phyloP scores from a whole-genome alignment of 2,888 invertebrate species.

The Rhagophthalmus giganteus region DNA sequence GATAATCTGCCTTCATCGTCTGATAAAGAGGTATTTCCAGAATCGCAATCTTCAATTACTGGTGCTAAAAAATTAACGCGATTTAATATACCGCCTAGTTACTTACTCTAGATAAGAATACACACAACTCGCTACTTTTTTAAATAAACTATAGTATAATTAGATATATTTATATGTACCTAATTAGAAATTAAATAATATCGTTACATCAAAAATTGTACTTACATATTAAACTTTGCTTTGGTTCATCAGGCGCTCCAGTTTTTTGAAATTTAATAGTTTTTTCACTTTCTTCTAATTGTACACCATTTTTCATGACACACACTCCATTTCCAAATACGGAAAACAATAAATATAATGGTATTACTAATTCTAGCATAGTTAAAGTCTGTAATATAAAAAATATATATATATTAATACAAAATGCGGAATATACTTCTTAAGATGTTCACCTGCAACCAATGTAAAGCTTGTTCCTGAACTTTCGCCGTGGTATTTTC shows the following conservation, averaged over 20 bases:
- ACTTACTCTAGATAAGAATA: too few species aligned
- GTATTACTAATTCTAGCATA: slow-evolving; percentile 86
- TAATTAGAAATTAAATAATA: background rate
- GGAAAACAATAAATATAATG: slow-evolving; percentile 81
- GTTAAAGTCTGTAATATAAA: slow-evolving; percentile 71
- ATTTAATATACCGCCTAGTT: too few species aligned
- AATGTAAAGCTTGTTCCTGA: slow-evolving; percentile 85
- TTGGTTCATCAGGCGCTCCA: slow-evolving; percentile 46
- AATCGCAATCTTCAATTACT: slow-evolving; percentile 67
- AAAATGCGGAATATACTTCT: background rate
- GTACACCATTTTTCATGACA: slow-evolving; percentile 65
- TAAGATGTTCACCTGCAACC: slow-evolving; percentile 84
- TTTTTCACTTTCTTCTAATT: slow-evolving; percentile 55
- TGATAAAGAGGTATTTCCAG: slow-evolving; percentile 68
- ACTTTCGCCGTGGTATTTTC: slow-evolving; percentile 77
- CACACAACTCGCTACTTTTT: too few species aligned
- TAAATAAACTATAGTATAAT: too few species aligned
- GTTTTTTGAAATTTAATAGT: slow-evolving; percentile 53
- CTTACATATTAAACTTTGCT: slow-evolving; percentile 38
- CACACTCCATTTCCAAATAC: slow-evolving; percentile 88
- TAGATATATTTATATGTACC: slow-evolving; percentile 2
- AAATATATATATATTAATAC: background rate
- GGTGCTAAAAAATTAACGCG: slow-evolving; percentile 64
- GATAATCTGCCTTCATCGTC: slow-evolving; percentile 68
- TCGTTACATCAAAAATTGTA: background rate